Conservation (phyloP, 2,888 invertebrate genomes). For the Aleiodes testaceus region DNA sequence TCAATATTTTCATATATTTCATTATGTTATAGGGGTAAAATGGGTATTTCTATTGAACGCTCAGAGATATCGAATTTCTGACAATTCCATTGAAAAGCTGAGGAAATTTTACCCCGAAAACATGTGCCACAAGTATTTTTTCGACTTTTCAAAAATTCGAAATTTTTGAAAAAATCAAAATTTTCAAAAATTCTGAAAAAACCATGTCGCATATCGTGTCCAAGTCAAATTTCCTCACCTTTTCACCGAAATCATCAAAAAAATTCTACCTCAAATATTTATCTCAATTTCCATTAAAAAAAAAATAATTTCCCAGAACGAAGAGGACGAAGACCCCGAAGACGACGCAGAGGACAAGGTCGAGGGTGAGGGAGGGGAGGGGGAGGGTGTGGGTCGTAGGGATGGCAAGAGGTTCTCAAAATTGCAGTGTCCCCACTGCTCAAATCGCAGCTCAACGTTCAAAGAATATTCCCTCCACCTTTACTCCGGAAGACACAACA, state of each 20-base stretch:
- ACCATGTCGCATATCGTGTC: too few relatives aligned
- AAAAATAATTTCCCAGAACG: not conserved
- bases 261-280: not conserved
- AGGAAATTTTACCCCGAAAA: too few relatives aligned
- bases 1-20: too few relatives aligned
- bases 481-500: slow-evolving; percentile 81
- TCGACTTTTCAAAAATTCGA: too few relatives aligned
- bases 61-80: too few relatives aligned
- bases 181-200: too few relatives aligned
- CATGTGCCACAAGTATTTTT: too few relatives aligned
- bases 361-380: slow-evolving; percentile 50
- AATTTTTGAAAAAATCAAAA: too few relatives aligned
- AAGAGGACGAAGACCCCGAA: slow-evolving; percentile 70
- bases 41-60: too few relatives aligned
- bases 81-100: too few relatives aligned
- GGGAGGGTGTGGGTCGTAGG: slow-evolving; percentile 59
- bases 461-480: slow-evolving; percentile 84
- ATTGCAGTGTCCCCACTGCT: slow-evolving; percentile 85
- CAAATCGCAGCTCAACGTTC: slow-evolving; percentile 83
- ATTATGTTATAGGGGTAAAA: too few relatives aligned
- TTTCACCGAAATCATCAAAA: not conserved
- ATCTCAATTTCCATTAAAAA: not conserved
- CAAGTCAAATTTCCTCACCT: slow-evolving; percentile 13
- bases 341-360: slow-evolving; percentile 62
- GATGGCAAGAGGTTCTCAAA: slow-evolving; percentile 78